These are phyloP conservation scores for Sycophila texana DNA, from an alignment of 2,888 invertebrate genomes.

Conservation along the genomic window DNA sequence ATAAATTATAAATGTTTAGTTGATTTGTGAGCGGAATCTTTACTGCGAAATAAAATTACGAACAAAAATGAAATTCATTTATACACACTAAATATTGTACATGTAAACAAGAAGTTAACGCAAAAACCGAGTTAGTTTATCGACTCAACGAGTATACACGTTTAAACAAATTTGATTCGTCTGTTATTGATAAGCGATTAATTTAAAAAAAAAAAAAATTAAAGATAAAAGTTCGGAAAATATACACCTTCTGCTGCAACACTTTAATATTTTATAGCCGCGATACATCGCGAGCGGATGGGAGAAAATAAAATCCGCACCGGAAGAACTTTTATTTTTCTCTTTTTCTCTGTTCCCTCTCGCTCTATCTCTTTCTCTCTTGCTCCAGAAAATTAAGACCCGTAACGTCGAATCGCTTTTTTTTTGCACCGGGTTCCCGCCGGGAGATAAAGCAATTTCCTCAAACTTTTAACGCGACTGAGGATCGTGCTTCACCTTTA, in stretches of 20 bases:
- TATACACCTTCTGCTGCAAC: not conserved
- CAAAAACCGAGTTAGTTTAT: too few species aligned
- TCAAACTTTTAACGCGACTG: constrained; percentile 41
- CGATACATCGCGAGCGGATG: constrained; percentile 11
- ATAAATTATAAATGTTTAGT: too few species aligned
- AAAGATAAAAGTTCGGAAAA: not conserved
- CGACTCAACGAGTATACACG: not conserved
- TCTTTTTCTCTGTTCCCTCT: not conserved
- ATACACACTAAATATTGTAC: too few species aligned
- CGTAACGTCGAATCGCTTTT: constrained; percentile 23
- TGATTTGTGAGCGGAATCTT: too few species aligned
- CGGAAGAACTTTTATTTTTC: constrained; percentile 5
- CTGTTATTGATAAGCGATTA: constrained; percentile 9
- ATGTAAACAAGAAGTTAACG: too few species aligned
- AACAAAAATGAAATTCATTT: too few species aligned
- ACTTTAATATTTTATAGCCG: constrained; percentile 9
- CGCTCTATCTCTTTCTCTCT: not conserved
- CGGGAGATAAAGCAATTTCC: constrained; percentile 48
- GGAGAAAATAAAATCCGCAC: constrained; percentile 24
- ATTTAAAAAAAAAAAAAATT: constrained; percentile 17
- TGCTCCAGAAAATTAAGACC: constrained; percentile 33
- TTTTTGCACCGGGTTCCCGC: constrained; percentile 18
- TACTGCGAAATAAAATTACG: too few species aligned
- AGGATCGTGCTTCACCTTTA: constrained; percentile 21
- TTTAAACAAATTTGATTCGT: not conserved